Conservation (phyloP, 2,113 vertebrate genomes). For the Eudorcas thomsonii region DNA sequence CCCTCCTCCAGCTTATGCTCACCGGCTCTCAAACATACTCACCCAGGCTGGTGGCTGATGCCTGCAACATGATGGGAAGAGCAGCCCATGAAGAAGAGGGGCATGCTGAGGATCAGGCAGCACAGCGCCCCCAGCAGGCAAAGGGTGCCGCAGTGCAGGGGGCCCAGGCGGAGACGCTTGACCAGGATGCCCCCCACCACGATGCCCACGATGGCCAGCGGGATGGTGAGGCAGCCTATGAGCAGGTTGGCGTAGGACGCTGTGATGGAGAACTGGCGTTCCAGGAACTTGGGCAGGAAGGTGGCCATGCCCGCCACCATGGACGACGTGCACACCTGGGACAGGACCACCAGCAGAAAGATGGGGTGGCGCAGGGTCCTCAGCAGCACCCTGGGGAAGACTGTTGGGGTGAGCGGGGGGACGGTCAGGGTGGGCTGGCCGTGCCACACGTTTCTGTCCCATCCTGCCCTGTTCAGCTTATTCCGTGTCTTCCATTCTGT, state of each 20-base stretch:
- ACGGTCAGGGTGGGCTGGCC: not conserved
- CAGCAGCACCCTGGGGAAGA: constrained; percentile 88
- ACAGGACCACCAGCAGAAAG: constrained; percentile 91
- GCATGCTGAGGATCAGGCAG: constrained; percentile 79
- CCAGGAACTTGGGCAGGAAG: constrained; percentile 94
- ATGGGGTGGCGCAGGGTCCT: constrained; percentile 87
- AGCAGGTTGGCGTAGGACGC: constrained; percentile 89
- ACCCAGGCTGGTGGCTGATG: constrained; percentile 65
- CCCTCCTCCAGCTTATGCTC: not conserved
- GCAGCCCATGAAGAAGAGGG: constrained; percentile 92
- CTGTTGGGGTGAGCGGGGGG: constrained; percentile 70
- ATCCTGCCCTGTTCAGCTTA: not conserved
- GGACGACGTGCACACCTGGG: constrained; percentile 88
- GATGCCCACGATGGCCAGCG: constrained; percentile 87
- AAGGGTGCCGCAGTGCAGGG: constrained; percentile 79
- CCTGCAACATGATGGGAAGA: constrained; percentile 84
- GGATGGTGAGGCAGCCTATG: constrained; percentile 88
- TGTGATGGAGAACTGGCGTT: constrained; percentile 90
- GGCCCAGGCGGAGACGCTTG: constrained; percentile 83
- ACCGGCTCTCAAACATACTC: not conserved
- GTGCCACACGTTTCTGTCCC: accelerated
- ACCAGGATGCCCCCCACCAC: constrained; percentile 88
- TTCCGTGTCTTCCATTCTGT: not conserved
- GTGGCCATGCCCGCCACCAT: constrained; percentile 90
- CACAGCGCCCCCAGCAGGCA: constrained; percentile 81